Base-by-base conservation (phyloP, 2,888 invertebrate species). In the Drosophila vallismaia region DNA sequence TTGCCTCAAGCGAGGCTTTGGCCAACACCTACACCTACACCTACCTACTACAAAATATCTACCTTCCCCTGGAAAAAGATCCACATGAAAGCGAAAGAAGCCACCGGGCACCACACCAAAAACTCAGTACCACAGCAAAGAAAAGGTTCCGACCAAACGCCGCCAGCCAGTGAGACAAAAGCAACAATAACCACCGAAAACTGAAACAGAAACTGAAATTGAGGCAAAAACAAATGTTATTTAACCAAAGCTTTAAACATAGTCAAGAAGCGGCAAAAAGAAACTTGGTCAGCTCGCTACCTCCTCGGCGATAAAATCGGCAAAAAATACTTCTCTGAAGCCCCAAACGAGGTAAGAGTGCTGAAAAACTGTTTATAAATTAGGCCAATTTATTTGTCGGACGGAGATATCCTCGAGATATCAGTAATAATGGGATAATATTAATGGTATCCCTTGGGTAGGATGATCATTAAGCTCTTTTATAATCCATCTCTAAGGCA, bases 11-110 rank as follows among this genome's bases (percentile, higher is more conserved):
- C 70, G 53, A 10, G n/a, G 45, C 71, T 70, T 55, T 31, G n/a
- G 51, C 49, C 38, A 49, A 63, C 69, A 76, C 72, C 76, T 79
- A 75, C 79, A 79, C 77, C 77, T 75, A 59, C 68, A 36, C n/a
- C n/a, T n/a, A 76, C 72, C 76, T 19, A 19, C 19, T 19, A 19
- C 19, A 28, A 44, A 24, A 29, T 36, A 42, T 64, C 59, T 70
- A 58, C 44, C 54, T 60, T 53, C 50, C 75, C 19, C 50, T 24
- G 75, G 24, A 33, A 28, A 44, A 10, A 44, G 10, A 75, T 69
- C 46, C 62, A 66, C 76, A 78, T 70, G 75, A 72, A 83, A 79
- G 83, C 80, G 51, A 77, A 80, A 77, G 80, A 77, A 77, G 77
- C 75, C 64, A 62, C 63, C 58, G 66, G 52, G 40, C 63, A 44